Percentiles rank a stretch among this genome's conserved stretches.
phyloP scores from a whole-genome alignment of 1,140 invertebrate species.

The Rhagoletis pomonella region DNA sequence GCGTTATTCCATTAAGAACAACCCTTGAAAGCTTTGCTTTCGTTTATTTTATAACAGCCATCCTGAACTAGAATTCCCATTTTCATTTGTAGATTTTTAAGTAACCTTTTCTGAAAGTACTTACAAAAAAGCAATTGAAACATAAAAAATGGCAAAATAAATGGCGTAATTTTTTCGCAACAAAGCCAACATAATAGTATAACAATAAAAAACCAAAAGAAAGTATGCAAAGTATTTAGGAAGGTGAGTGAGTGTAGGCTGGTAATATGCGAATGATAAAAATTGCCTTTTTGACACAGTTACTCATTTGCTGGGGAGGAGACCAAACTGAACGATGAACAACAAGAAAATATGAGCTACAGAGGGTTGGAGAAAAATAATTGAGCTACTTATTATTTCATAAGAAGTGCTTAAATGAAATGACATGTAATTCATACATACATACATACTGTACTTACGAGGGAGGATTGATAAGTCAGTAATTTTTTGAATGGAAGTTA shows the following conservation, averaged over 20 bases:
- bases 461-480: no score
- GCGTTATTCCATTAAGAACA: no score
- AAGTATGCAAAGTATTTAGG: background rate
- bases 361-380: background rate
- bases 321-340: background rate
- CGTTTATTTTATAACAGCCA: no score
- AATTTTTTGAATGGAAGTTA: no score
- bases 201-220: background rate
- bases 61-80: no score
- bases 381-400: conserved; percentile 28
- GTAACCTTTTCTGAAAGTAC: background rate
- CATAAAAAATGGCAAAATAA: conserved; percentile 66
- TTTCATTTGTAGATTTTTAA: background rate
- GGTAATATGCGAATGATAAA: background rate
- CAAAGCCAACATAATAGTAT: conserved; percentile 58
- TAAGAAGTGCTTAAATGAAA: background rate
- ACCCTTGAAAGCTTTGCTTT: no score
- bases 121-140: conserved; percentile 56
- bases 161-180: conserved; percentile 59
- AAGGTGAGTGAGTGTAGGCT: background rate
- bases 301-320: background rate
- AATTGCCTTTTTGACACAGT: background rate
- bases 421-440: background rate
- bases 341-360: no score
- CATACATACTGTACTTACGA: background rate